Conservation (phyloP, 2,797 vertebrate genomes). For the Jordanella pulchra region DNA sequence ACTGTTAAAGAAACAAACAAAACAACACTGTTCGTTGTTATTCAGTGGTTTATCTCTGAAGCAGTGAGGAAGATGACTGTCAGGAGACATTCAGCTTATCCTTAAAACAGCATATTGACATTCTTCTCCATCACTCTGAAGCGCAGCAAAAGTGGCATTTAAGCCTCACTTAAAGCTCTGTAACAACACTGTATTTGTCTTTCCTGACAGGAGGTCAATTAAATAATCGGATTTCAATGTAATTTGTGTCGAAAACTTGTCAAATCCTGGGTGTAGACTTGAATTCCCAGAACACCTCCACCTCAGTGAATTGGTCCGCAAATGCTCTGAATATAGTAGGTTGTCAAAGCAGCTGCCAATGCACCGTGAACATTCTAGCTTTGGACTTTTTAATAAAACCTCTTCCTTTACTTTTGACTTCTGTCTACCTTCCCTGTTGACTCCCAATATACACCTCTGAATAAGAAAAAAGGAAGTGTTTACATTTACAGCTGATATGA, state of each 20-base stretch:
- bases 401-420: slow-evolving; percentile 8
- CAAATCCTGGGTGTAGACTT: slow-evolving; percentile 33
- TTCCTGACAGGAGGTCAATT: slow-evolving; percentile 28
- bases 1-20: slow-evolving; percentile 28
- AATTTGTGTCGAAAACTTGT: slow-evolving; percentile 50
- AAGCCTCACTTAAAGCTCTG: slow-evolving; percentile 32
- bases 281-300: slow-evolving; percentile 46
- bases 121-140: slow-evolving; percentile 33
- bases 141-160: slow-evolving; percentile 38
- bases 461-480: background rate
- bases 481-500: too few species aligned
- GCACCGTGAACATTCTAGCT: slow-evolving; percentile 29
- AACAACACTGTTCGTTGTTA: slow-evolving; percentile 52
- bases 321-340: slow-evolving; percentile 28
- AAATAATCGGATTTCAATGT: slow-evolving; percentile 52
- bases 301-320: slow-evolving; percentile 47
- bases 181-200: slow-evolving; percentile 34
- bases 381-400: slow-evolving; percentile 27
- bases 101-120: slow-evolving; percentile 28
- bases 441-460: too few species aligned
- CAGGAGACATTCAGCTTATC: slow-evolving; percentile 15
- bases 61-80: slow-evolving; percentile 31
- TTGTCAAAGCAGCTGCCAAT: slow-evolving; percentile 63
- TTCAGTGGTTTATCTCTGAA: slow-evolving; percentile 46
- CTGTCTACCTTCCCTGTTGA: background rate